A percentile compares a stretch with the other conserved stretches of the same genome.
phyloP scores from a whole-genome alignment of 2,888 invertebrate genomes.

The Hydroisotoma schaefferi region DNA sequence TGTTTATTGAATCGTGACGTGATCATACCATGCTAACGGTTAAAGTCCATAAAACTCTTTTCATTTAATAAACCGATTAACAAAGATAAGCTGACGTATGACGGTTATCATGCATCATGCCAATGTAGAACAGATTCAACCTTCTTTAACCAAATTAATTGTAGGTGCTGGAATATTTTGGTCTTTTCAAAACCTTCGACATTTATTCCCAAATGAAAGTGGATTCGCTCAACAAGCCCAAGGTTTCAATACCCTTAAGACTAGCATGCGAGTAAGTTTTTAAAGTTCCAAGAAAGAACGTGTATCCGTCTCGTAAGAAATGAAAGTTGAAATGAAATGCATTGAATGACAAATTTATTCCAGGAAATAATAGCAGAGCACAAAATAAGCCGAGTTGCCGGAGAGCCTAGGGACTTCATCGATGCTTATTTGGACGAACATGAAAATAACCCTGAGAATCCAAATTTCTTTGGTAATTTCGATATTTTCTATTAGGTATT shows the following conservation, averaged over 20 bases:
- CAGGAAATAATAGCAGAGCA: conserved; percentile 30
- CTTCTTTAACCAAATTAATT: no score
- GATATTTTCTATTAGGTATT: no score
- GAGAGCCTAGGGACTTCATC: conserved; percentile 33
- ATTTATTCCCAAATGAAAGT: conserved; percentile 28
- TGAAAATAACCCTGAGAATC: conserved; percentile 31
- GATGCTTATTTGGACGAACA: conserved; percentile 37
- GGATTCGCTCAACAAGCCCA: conserved; percentile 31
- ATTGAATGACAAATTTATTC: not conserved
- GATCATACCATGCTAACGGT: no score
- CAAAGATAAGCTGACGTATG: no score
- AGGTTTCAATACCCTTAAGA: conserved; percentile 31
- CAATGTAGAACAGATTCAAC: no score
- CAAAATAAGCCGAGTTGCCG: conserved; percentile 23
- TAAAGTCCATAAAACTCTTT: no score
- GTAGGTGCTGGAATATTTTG: conserved; percentile 29
- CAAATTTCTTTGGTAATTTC: conserved; percentile 33
- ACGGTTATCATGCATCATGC: no score
- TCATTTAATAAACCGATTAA: no score
- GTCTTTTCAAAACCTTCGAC: conserved; percentile 30
- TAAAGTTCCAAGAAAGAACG: not conserved
- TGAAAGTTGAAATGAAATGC: not conserved
- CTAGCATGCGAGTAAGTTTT: conserved; percentile 29
- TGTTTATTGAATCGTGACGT: no score
- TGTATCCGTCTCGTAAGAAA: not conserved